Evolutionary conservation across 2,797 vertebrate genomes (phyloP).

Genomic region (Heterohyrax brucei): DNA sequence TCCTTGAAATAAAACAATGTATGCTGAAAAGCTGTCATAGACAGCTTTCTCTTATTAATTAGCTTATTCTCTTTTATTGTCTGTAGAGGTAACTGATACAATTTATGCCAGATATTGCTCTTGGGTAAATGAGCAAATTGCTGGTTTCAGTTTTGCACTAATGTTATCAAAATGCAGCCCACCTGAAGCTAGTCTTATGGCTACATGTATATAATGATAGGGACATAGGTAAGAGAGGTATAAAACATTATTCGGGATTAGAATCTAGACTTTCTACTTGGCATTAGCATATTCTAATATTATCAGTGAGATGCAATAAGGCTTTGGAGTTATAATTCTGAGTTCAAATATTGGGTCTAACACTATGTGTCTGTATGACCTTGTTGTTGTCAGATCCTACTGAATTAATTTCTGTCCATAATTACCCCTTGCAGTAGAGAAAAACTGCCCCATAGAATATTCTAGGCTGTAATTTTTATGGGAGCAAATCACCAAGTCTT

Average conservation of each 20-base stretch:
- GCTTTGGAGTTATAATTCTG: not conserved
- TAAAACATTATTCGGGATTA: not conserved
- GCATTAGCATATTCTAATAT: not conserved
- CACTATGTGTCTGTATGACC: not conserved
- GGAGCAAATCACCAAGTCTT: too few species aligned
- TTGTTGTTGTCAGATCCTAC: too few species aligned
- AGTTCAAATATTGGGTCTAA: not conserved
- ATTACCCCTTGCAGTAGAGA: too few species aligned
- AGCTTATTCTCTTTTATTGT: conserved; percentile 41
- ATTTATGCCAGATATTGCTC: not conserved
- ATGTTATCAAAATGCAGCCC: conserved; percentile 50
- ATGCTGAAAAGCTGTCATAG: conserved; percentile 4
- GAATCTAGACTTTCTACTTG: not conserved
- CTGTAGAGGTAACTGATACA: not conserved
- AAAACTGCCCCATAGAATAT: too few species aligned
- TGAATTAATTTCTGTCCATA: too few species aligned
- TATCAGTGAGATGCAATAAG: not conserved
- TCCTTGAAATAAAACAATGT: conserved; percentile 27
- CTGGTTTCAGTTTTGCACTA: not conserved
- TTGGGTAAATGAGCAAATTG: conserved; percentile 18
- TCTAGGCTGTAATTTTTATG: too few species aligned
- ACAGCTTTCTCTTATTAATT: not conserved
- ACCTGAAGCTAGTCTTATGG: not conserved
- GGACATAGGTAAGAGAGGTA: not conserved
- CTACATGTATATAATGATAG: not conserved